Base-by-base conservation (phyloP, 2,888 invertebrate genomes). In the Oscheius myriophilus region DNA sequence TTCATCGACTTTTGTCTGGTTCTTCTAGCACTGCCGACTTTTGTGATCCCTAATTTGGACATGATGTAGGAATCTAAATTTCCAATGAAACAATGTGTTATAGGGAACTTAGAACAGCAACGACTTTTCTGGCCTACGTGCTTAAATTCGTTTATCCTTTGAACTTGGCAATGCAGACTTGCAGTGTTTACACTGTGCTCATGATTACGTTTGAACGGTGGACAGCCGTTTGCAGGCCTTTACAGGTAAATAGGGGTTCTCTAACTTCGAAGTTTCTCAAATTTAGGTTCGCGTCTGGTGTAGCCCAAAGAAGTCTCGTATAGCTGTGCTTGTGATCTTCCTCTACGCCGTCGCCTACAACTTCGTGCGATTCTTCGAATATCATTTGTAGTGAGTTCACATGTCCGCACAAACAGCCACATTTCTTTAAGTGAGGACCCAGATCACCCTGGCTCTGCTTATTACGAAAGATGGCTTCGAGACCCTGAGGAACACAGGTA, bases 151-250 rank as follows among this genome's bases (percentile, higher is more conserved):
- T 84, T 43, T 85, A 85, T 62, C 85, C 85, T 18, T 70, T 85
- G 46, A 84, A 80, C 55, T 65, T 85, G 61, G 84, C 81, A 70
- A 79, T 83, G 78, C 85, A 85, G 67, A 85, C 84, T 21, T 82
- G 80, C 54, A 76, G 76, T 26, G 82, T 85, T 64, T 82, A 79
- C 62, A 80, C 81, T 16, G 83, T 85, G 79, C 75, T 85, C 39
- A 77, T 84, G 70, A 85, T 85, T 42, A 84, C 85, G 2, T 71
- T 82, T 18, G 85, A 85, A 61, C 70, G 85, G 16, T 85, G 83
- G 83, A 78, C 78, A n/a, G 85, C 85, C 57, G 84, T 85, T 39
- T 85, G 84, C 58, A 67, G 79, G 16, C 85, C 85, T 23, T 65
- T 85, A 14, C 82, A 83, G 73, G 82, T 82, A 33, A 33, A 33